These are phyloP conservation scores for Silurus glanis DNA, from an alignment of 2,113 vertebrate genomes.

Conservation along the genomic window DNA sequence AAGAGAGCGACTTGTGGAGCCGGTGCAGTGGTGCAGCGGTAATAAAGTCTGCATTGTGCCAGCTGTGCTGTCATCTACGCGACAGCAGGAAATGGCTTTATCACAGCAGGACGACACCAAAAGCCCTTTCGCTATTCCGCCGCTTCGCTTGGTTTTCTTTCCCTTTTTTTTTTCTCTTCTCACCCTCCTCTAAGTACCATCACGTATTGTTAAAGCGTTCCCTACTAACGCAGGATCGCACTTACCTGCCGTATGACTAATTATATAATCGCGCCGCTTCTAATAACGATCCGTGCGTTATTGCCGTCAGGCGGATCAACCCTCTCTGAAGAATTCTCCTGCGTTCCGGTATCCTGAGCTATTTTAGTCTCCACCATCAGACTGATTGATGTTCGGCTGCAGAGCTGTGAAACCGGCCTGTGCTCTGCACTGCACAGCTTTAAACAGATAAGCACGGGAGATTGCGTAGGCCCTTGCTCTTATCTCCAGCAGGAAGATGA, in stretches of 20 bases:
- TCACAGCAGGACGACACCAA: conserved; percentile 42
- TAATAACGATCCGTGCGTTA: conserved; percentile 43
- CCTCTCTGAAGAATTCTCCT: conserved; percentile 28
- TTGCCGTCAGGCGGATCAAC: conserved; percentile 30
- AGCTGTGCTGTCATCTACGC: conserved; percentile 24
- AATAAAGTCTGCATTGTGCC: conserved; percentile 38
- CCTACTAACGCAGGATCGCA: neutral
- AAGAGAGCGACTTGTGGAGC: conserved; percentile 9
- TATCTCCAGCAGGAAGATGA: conserved; percentile 53
- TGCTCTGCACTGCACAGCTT: conserved; percentile 23
- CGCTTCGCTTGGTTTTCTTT: conserved; percentile 20
- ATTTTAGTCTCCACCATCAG: conserved; percentile 37
- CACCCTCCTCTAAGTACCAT: neutral
- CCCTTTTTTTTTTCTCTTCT: no score
- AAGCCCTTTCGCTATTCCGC: conserved; percentile 39
- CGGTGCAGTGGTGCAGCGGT: conserved; percentile 25
- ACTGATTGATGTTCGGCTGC: conserved; percentile 41
- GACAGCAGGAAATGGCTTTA: conserved; percentile 53
- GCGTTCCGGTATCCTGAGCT: conserved; percentile 26
- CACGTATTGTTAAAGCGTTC: neutral
- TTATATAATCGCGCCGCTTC: conserved; percentile 32
- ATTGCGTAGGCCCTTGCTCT: conserved; percentile 44
- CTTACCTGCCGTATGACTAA: conserved; percentile 19
- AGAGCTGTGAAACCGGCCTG: conserved; percentile 26
- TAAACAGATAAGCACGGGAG: conserved; percentile 47